These are phyloP conservation scores for Arrhopalites spinosus DNA, from an alignment of 2,888 invertebrate species.

Conservation along the genomic window DNA sequence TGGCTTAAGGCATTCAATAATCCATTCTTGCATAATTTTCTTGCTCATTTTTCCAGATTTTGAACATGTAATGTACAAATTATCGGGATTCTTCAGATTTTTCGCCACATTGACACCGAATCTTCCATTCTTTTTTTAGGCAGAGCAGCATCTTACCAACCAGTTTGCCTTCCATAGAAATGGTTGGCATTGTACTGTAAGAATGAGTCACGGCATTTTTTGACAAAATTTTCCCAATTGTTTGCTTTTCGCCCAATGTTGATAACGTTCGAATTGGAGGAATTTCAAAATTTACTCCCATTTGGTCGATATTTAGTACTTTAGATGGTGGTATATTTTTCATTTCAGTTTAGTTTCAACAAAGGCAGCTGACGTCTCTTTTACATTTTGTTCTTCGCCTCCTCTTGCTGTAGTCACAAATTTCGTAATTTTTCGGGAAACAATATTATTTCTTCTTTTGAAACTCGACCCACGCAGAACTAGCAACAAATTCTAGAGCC, in stretches of 20 bases:
- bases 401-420: not conserved
- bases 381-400: not conserved
- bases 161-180: not conserved
- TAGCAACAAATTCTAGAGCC: not conserved
- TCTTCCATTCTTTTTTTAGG: too few relatives aligned
- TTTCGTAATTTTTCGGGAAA: not conserved
- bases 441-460: not conserved
- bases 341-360: not conserved
- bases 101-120: too few relatives aligned
- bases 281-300: not conserved
- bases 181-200: conserved; percentile 1
- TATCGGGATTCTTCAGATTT: too few relatives aligned
- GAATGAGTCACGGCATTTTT: not conserved
- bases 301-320: not conserved
- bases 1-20: too few relatives aligned
- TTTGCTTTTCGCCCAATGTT: not conserved
- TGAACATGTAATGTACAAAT: too few relatives aligned
- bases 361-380: too few relatives aligned
- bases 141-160: not conserved
- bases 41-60: too few relatives aligned
- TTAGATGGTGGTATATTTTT: not conserved
- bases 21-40: too few relatives aligned
- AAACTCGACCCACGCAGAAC: not conserved
- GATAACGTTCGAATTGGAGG: not conserved
- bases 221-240: not conserved